Percentiles rank a stretch among this genome's conserved stretches.
phyloP scores from a whole-genome alignment of 2,888 invertebrate species.

The Trichogramma dendrolimi region DNA sequence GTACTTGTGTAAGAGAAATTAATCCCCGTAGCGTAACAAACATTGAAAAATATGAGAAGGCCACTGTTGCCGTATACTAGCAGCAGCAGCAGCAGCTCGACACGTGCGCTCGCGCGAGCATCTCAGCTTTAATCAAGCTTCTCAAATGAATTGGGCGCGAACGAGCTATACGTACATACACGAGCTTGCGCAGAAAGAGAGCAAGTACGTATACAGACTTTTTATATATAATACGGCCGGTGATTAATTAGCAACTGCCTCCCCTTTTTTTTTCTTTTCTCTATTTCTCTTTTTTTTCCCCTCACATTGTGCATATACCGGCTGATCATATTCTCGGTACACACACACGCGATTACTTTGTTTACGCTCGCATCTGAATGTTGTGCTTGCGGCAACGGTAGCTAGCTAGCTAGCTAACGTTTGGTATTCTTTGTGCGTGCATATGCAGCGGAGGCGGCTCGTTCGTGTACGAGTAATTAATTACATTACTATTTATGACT shows the following conservation, averaged over 20 bases:
- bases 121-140: slow-evolving; percentile 21
- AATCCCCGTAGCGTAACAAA: slow-evolving; percentile 14
- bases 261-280: no score
- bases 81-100: no score
- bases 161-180: neutral
- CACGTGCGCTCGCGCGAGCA: neutral
- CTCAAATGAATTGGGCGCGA: slow-evolving; percentile 13
- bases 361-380: no score
- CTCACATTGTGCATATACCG: no score
- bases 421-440: no score
- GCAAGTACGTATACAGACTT: neutral
- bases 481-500: slow-evolving; percentile 18
- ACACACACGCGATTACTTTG: no score
- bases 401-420: no score
- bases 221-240: neutral
- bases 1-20: slow-evolving; percentile 5
- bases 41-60: slow-evolving; percentile 21
- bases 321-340: slow-evolving; percentile 12
- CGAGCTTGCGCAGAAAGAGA: neutral
- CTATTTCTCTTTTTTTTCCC: no score
- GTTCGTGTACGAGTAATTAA: slow-evolving; percentile 18
- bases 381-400: no score
- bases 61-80: no score
- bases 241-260: slow-evolving; percentile 23
- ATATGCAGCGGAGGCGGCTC: neutral